A percentile compares a stretch with the other conserved stretches of the same genome.
phyloP scores from a whole-genome alignment of 2,888 invertebrate genomes.

The Eupithecia subumbrata region DNA sequence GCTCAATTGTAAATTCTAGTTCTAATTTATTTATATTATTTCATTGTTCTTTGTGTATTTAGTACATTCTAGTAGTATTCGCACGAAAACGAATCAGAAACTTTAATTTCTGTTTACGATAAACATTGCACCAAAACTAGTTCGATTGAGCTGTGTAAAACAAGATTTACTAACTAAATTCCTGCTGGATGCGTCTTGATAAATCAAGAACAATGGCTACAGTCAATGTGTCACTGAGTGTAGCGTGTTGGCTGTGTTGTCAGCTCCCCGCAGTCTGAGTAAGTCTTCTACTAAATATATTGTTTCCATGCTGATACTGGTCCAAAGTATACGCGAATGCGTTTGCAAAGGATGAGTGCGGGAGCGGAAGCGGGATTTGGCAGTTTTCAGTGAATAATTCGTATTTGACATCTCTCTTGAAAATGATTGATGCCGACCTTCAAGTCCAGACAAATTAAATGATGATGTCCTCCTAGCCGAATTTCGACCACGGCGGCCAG shows the following conservation, averaged over 20 bases:
- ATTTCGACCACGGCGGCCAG: too few relatives aligned
- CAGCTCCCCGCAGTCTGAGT: slow-evolving; percentile 59
- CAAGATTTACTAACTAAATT: not conserved
- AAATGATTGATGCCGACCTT: not conserved
- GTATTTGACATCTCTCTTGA: too few relatives aligned
- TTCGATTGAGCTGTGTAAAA: not conserved
- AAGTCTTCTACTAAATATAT: slow-evolving; percentile 63
- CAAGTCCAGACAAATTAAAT: too few relatives aligned
- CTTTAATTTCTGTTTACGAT: too few relatives aligned
- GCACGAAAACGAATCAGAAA: too few relatives aligned
- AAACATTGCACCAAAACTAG: not conserved
- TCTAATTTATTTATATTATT: too few relatives aligned
- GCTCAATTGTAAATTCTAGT: too few relatives aligned
- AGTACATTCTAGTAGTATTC: too few relatives aligned
- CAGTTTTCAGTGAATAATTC: not conserved
- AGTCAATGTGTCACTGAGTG: slow-evolving; percentile 43
- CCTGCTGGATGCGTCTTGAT: not conserved
- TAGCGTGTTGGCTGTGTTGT: slow-evolving; percentile 55
- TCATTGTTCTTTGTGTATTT: too few relatives aligned
- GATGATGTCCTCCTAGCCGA: too few relatives aligned
- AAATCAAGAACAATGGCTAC: slow-evolving; percentile 42
- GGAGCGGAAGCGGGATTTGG: not conserved
- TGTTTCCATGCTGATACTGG: slow-evolving; percentile 31
- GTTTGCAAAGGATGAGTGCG: not conserved
- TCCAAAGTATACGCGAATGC: slow-evolving; percentile 5